Percentiles rank a stretch among this genome's conserved stretches.
Conservation (phyloP, 1,140 invertebrate genomes). For the Patella vulgata region DNA sequence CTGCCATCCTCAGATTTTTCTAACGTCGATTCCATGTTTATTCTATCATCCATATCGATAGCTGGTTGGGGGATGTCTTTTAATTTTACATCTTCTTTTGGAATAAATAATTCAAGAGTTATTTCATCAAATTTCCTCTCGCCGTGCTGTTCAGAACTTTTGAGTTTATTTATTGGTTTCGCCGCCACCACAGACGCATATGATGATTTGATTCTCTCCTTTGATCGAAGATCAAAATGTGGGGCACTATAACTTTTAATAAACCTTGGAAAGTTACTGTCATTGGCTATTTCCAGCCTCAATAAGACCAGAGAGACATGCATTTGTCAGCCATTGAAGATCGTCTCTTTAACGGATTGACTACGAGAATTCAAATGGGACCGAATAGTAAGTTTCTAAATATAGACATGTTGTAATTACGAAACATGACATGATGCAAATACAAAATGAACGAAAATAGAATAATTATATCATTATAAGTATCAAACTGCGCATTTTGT, state of each 20-base stretch:
- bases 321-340: conserved; percentile 22
- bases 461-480: no score
- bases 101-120: background rate
- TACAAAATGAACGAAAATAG: no score
- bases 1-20: background rate
- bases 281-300: conserved; percentile 34
- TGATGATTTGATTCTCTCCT: background rate
- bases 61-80: no score
- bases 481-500: no score
- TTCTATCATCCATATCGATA: background rate
- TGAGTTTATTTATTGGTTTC: background rate
- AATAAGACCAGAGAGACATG: conserved; percentile 34
- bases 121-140: background rate
- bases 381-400: no score
- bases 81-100: no score
- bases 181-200: no score
- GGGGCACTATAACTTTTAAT: conserved; percentile 23
- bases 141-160: background rate
- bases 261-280: conserved; percentile 13
- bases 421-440: no score
- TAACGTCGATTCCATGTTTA: conserved; percentile 1
- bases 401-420: no score
- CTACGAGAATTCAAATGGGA: no score
- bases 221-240: background rate
- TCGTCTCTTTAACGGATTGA: no score